A percentile compares a stretch with the other conserved stretches of the same genome.
phyloP scores from a whole-genome alignment of 2,888 invertebrate species.

The Epinotia demarniana region DNA sequence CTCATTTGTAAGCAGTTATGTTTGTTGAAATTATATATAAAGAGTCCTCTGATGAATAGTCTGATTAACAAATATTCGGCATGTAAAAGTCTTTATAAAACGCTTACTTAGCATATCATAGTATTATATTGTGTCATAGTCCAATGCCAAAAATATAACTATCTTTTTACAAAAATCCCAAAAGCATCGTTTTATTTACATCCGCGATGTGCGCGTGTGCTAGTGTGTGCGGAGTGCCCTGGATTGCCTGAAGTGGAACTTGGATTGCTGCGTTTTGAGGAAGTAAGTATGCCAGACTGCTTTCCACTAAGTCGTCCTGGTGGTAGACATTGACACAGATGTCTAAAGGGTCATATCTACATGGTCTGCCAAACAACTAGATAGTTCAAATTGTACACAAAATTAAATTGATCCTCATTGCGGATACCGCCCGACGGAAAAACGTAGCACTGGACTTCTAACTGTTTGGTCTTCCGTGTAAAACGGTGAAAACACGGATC shows the following conservation, averaged over 20 bases:
- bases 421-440: not conserved
- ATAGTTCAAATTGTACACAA: not conserved
- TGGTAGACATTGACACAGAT: not conserved
- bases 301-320: constrained; percentile 27
- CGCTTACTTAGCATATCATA: constrained; percentile 86
- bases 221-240: constrained; percentile 27
- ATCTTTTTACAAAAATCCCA: constrained; percentile 85
- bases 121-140: constrained; percentile 86
- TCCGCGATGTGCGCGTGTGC: constrained; percentile 54
- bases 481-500: not conserved
- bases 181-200: constrained; percentile 80
- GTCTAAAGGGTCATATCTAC: not conserved
- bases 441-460: not conserved
- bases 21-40: constrained; percentile 83
- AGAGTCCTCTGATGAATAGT: constrained; percentile 85
- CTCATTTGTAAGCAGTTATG: constrained; percentile 83
- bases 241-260: constrained; percentile 19
- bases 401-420: not conserved
- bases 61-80: constrained; percentile 85
- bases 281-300: constrained; percentile 35
- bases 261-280: constrained; percentile 30
- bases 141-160: constrained; percentile 85
- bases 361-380: constrained; percentile 11
- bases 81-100: constrained; percentile 85
- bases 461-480: not conserved